Percentiles rank a stretch among this genome's conserved stretches.
These are phyloP conservation scores for Leucophenga montana DNA, from an alignment of 2,888 invertebrate species.

Conservation along the genomic window DNA sequence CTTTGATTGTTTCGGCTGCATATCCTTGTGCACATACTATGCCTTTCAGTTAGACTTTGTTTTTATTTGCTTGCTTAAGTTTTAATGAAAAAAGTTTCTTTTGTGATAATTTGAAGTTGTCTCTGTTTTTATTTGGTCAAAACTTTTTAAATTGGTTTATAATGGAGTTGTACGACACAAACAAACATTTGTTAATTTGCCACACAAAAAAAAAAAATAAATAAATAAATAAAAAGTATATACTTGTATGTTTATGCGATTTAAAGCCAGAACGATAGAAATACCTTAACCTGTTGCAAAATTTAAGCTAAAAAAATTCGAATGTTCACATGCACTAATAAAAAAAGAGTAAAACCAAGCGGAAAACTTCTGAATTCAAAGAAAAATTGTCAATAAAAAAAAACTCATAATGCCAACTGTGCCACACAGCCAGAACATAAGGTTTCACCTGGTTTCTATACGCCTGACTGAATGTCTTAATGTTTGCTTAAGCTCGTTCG, in stretches of 20 bases:
- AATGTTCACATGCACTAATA: neutral
- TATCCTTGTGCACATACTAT: neutral
- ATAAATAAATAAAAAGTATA: neutral
- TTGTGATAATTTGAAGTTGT: neutral
- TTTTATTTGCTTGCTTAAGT: conserved; percentile 8
- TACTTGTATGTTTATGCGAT: neutral
- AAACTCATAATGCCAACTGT: conserved; percentile 23
- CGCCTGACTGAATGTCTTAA: neutral
- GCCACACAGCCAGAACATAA: neutral
- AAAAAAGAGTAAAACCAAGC: neutral
- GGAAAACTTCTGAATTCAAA: neutral
- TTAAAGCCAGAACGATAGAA: neutral
- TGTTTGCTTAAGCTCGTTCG: neutral
- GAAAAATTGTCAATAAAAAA: conserved; percentile 23
- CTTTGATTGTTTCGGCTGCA: conserved; percentile 17
- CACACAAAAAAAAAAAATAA: too few species aligned
- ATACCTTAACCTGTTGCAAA: conserved; percentile 17
- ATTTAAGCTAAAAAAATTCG: neutral
- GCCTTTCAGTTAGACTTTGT: neutral
- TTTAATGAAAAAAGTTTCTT: conserved; percentile 29
- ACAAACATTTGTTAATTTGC: neutral
- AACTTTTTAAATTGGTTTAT: neutral
- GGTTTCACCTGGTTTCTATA: neutral
- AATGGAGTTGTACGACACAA: neutral
- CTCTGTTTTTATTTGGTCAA: neutral